phyloP scores from a whole-genome alignment of 2,113 vertebrate species.

The Caretta caretta region DNA sequence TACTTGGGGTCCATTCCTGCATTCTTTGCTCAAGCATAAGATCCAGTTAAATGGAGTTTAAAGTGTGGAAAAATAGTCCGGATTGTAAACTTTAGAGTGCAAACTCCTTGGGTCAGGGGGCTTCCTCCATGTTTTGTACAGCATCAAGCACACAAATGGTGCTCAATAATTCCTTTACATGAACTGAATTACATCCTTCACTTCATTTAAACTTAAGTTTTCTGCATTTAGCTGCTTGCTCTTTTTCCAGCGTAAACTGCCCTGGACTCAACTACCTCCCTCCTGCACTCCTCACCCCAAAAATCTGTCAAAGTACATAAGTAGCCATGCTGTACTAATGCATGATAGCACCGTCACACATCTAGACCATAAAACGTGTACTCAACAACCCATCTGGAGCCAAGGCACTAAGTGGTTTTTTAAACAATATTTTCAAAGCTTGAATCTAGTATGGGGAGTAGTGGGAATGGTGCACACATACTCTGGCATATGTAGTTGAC shows the following conservation, averaged over 20 bases:
- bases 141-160: neutral
- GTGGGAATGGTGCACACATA: slow-evolving; percentile 52
- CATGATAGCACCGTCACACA: neutral
- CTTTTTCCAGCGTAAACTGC: neutral
- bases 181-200: neutral
- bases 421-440: slow-evolving; percentile 65
- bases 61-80: neutral
- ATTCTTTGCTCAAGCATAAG: neutral
- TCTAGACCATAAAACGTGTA: neutral
- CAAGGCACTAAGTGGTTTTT: neutral
- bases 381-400: slow-evolving; percentile 30
- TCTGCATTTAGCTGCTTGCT: neutral
- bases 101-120: neutral
- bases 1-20: neutral
- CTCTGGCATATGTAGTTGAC: neutral
- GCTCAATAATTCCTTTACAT: neutral
- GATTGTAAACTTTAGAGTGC: neutral
- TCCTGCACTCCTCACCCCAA: neutral
- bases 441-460: neutral
- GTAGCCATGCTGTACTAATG: neutral
- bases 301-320: neutral
- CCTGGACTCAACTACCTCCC: neutral
- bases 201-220: neutral
- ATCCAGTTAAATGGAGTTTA: neutral
- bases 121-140: slow-evolving; percentile 1